A percentile compares a stretch with the other conserved stretches of the same genome.
Conservation (phyloP, 2,113 vertebrate species). For the Bufo bufo region DNA sequence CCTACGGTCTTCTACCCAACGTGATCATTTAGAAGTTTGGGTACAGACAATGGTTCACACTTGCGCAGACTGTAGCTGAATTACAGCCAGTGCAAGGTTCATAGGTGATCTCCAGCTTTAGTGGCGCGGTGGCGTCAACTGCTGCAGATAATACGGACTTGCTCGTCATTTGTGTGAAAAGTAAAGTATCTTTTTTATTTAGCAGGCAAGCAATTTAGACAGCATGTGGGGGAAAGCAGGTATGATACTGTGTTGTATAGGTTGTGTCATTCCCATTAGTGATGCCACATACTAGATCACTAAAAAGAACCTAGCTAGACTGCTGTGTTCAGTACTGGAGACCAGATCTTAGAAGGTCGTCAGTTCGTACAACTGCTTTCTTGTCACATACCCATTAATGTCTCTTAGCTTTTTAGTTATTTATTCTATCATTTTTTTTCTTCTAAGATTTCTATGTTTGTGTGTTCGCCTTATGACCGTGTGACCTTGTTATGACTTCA, state of each 20-base stretch:
- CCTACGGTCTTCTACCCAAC: slow-evolving; percentile 6
- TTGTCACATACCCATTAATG: slow-evolving; percentile 48
- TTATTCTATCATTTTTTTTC: slow-evolving; percentile 46
- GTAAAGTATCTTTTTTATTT: slow-evolving; percentile 47
- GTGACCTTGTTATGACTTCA: neutral
- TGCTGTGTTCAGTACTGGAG: slow-evolving; percentile 42
- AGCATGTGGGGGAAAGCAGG: slow-evolving; percentile 36
- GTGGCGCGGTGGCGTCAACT: slow-evolving; percentile 25
- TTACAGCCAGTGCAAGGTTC: neutral
- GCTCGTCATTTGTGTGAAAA: slow-evolving; percentile 22
- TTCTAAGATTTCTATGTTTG: slow-evolving; percentile 32
- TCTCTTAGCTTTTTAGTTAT: slow-evolving; percentile 46
- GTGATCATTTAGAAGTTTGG: neutral
- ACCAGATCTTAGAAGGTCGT: slow-evolving; percentile 44
- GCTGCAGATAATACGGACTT: slow-evolving; percentile 24
- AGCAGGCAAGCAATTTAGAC: slow-evolving; percentile 49
- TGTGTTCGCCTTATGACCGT: slow-evolving; percentile 23
- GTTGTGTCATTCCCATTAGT: slow-evolving; percentile 50
- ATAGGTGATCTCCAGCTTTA: slow-evolving; percentile 18
- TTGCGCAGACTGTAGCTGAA: neutral
- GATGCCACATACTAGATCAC: slow-evolving; percentile 44
- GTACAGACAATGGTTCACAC: neutral
- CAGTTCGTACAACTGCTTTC: slow-evolving; percentile 47
- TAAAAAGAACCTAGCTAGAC: slow-evolving; percentile 47
- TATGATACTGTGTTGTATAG: slow-evolving; percentile 43